Percentiles rank a stretch among this genome's conserved stretches.
Conservation (phyloP, 2,113 vertebrate species). For the Sula dactylatra region DNA sequence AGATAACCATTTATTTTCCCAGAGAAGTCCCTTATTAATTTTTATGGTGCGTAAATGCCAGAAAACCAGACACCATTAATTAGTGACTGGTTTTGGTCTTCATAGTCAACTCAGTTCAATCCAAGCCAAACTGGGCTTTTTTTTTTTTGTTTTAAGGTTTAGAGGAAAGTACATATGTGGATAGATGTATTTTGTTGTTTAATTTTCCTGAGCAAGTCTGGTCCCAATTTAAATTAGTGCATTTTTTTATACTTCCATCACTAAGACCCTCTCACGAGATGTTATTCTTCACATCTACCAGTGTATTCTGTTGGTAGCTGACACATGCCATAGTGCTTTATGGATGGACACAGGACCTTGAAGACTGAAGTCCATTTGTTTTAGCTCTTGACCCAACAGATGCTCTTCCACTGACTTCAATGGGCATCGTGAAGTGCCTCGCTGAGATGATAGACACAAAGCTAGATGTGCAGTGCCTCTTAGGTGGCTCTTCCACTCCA, state of each 20-base stretch:
- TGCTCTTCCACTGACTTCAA: background rate
- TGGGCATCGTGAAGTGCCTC: background rate
- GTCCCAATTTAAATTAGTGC: background rate
- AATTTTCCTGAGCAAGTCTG: background rate
- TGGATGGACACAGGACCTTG: background rate
- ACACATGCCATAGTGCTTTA: background rate
- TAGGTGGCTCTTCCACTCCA: background rate
- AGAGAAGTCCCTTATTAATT: constrained; percentile 53
- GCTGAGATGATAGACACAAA: no score
- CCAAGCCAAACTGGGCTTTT: background rate
- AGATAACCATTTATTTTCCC: constrained; percentile 50
- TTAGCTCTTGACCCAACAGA: background rate
- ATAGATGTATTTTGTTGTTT: background rate
- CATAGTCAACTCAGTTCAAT: background rate
- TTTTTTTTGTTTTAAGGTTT: background rate
- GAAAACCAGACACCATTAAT: constrained; percentile 51
- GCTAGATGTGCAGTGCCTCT: background rate
- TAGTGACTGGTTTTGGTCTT: constrained; percentile 36
- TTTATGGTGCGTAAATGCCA: constrained; percentile 50
- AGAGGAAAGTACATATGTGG: background rate
- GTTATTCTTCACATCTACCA: background rate
- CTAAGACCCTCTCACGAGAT: background rate
- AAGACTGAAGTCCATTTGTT: background rate
- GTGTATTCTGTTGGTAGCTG: background rate
- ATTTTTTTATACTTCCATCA: rapidly evolving